phyloP scores from a whole-genome alignment of 2,888 invertebrate species.

The Torymus auratus region DNA sequence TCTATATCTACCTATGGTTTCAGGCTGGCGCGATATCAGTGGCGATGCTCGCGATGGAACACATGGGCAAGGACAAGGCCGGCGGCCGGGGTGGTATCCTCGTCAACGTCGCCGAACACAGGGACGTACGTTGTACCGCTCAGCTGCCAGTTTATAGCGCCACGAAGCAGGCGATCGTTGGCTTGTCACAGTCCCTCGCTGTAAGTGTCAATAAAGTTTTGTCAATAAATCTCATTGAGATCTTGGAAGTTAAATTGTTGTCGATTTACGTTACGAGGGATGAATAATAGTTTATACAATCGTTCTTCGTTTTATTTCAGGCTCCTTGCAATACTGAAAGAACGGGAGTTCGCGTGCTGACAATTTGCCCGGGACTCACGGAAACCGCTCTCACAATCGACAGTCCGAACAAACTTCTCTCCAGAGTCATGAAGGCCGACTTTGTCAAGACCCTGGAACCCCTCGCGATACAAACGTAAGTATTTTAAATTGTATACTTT shows the following conservation, averaged over 20 bases:
- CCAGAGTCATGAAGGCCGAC: slow-evolving; percentile 73
- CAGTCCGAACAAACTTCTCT: slow-evolving; percentile 70
- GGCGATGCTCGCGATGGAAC: slow-evolving; percentile 73
- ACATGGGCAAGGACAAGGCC: slow-evolving; percentile 74
- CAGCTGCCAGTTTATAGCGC: slow-evolving; percentile 73
- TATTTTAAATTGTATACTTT: slow-evolving; percentile 5
- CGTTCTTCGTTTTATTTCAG: slow-evolving; percentile 61
- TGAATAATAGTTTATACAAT: too few species aligned
- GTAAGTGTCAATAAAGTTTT: slow-evolving; percentile 61
- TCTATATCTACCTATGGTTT: too few species aligned
- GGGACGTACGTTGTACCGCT: slow-evolving; percentile 71
- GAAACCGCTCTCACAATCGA: slow-evolving; percentile 72
- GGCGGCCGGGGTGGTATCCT: slow-evolving; percentile 77
- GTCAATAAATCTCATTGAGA: too few species aligned
- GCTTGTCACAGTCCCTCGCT: slow-evolving; percentile 68
- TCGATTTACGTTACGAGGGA: too few species aligned
- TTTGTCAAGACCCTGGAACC: slow-evolving; percentile 72
- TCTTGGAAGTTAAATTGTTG: too few species aligned
- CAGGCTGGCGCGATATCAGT: slow-evolving; percentile 71
- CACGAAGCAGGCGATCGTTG: slow-evolving; percentile 74
- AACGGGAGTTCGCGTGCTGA: slow-evolving; percentile 73
- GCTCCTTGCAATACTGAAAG: slow-evolving; percentile 69
- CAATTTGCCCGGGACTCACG: slow-evolving; percentile 75
- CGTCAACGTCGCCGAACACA: slow-evolving; percentile 77
- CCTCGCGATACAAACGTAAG: slow-evolving; percentile 72